phyloP scores from a whole-genome alignment of 2,797 vertebrate species.

The Pitangus sulphuratus region DNA sequence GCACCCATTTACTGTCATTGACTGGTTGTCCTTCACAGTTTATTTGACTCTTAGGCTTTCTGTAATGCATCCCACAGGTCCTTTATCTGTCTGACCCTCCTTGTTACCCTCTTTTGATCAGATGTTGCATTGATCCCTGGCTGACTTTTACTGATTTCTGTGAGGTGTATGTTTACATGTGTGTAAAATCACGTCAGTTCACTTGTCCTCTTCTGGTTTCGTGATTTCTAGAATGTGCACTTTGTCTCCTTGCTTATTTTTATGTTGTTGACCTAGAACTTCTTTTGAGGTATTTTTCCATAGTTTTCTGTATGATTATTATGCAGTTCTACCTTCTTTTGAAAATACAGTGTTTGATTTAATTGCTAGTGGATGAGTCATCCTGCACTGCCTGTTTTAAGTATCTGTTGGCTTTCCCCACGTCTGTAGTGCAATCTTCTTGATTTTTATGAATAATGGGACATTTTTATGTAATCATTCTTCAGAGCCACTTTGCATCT shows the following conservation, averaged over 20 bases:
- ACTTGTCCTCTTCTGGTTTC: neutral
- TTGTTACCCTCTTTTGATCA: neutral
- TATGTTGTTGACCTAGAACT: neutral
- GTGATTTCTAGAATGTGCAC: neutral
- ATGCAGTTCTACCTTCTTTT: neutral
- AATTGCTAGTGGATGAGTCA: neutral
- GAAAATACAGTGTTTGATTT: neutral
- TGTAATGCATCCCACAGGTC: neutral
- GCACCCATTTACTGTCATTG: neutral
- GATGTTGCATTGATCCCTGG: neutral
- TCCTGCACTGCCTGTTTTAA: neutral
- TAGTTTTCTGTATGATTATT: neutral
- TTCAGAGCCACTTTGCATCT: neutral
- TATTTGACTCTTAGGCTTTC: neutral
- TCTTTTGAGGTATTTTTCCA: neutral
- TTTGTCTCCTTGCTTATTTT: neutral
- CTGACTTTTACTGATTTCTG: neutral
- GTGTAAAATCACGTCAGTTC: neutral
- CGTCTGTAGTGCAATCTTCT: neutral
- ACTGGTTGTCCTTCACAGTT: neutral
- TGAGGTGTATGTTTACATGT: neutral
- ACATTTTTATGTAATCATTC: neutral
- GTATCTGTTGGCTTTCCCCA: neutral
- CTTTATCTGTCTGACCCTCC: neutral
- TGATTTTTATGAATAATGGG: conserved; percentile 12